Conservation (phyloP, 2,888 invertebrate species). For the Chironomus tentans region DNA sequence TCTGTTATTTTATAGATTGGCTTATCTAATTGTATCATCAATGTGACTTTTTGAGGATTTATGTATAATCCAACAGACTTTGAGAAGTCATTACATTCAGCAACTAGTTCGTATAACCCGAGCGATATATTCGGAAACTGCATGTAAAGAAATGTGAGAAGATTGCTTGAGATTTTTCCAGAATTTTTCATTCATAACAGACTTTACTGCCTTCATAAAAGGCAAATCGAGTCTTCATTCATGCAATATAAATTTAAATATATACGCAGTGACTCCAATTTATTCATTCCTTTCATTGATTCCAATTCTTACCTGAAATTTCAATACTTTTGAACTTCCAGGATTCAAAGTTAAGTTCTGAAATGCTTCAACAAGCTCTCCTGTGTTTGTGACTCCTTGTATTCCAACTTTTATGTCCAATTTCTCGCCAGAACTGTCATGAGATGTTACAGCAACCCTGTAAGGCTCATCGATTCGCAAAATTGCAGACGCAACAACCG, state of each 20-base stretch:
- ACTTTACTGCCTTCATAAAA: too few relatives aligned
- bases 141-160: background rate
- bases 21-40: conserved; percentile 2
- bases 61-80: background rate
- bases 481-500: background rate
- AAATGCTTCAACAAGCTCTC: background rate
- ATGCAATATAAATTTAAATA: too few relatives aligned
- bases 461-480: conserved; percentile 1
- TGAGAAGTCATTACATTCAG: background rate
- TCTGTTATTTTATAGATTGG: background rate
- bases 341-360: background rate
- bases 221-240: too few relatives aligned
- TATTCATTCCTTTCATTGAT: too few relatives aligned
- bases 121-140: background rate
- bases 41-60: background rate
- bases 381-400: background rate
- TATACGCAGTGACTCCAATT: too few relatives aligned
- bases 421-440: background rate
- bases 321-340: background rate
- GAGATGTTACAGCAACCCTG: background rate
- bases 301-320: background rate
- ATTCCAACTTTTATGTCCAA: background rate
- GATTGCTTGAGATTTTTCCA: too few relatives aligned
- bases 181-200: too few relatives aligned
- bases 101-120: background rate